These are phyloP conservation scores for Saccopteryx leptura DNA, from an alignment of 2,113 vertebrate species.

Conservation along the genomic window DNA sequence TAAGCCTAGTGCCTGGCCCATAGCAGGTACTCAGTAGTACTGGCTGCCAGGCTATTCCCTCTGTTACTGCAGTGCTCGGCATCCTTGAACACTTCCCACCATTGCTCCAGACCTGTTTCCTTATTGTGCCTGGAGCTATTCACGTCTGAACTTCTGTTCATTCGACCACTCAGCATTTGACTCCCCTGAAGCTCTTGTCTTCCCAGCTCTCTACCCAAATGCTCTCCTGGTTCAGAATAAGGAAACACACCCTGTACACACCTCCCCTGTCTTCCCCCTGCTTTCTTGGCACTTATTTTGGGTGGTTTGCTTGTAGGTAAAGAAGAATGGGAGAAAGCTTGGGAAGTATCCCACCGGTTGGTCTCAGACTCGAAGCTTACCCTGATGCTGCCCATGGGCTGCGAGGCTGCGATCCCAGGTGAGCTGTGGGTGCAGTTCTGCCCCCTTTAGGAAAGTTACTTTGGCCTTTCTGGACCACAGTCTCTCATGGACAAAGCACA, in stretches of 20 bases:
- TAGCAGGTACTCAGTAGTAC: background rate
- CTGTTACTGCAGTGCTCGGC: background rate
- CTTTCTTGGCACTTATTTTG: background rate
- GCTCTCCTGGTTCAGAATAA: background rate
- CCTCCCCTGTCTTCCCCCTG: background rate
- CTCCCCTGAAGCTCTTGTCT: background rate
- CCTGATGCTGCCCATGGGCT: background rate
- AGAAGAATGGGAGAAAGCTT: background rate
- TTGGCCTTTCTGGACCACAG: background rate
- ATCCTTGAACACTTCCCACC: background rate
- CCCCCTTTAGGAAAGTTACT: background rate
- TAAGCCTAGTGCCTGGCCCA: background rate
- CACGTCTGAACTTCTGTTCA: background rate
- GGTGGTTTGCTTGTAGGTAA: background rate
- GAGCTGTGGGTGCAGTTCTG: background rate
- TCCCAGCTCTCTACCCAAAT: background rate
- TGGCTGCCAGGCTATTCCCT: background rate
- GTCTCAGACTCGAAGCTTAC: background rate
- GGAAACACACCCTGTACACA: background rate
- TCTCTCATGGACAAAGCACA: background rate
- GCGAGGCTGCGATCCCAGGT: background rate
- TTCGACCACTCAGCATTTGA: background rate
- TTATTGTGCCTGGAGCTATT: background rate
- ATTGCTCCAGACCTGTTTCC: background rate
- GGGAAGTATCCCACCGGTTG: background rate